A percentile compares a stretch with the other conserved stretches of the same genome.
Conservation (phyloP, 2,888 invertebrate genomes). For the Sabatieria punctata region DNA sequence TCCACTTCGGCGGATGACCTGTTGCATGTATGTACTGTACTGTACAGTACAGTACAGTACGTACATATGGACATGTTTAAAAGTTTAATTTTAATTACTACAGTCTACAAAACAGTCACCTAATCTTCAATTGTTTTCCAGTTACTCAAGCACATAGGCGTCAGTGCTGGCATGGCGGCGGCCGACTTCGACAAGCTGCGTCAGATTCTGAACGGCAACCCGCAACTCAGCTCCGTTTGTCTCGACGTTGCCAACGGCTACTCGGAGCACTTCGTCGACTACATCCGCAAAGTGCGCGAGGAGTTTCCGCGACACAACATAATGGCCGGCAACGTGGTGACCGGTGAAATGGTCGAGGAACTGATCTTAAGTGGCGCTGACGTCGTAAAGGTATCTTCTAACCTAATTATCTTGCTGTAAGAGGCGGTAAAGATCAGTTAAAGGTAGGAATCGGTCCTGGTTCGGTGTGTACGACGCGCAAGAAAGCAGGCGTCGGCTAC, state of each 20-base stretch:
- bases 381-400: constrained; percentile 52
- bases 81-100: background rate
- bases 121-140: too few species aligned
- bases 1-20: too few species aligned
- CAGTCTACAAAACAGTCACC: background rate
- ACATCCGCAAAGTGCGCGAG: constrained; percentile 25
- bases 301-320: constrained; percentile 66
- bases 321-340: constrained; percentile 88
- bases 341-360: constrained; percentile 90
- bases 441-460: constrained; percentile 62
- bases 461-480: constrained; percentile 75
- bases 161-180: constrained; percentile 64
- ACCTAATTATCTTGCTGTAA: background rate
- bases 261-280: constrained; percentile 59
- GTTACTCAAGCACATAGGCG: constrained; percentile 43
- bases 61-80: background rate
- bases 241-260: constrained; percentile 87
- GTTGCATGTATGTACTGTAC: too few species aligned
- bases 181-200: constrained; percentile 58
- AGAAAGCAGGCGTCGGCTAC: constrained; percentile 58
- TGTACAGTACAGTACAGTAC: constrained; percentile 4
- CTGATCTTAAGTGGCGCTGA: constrained; percentile 77
- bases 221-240: constrained; percentile 59
- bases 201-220: constrained; percentile 47
- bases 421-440: background rate